A percentile compares a stretch with the other conserved stretches of the same genome.
phyloP scores from a whole-genome alignment of 2,888 invertebrate species.

The Allophyes oxyacanthae region DNA sequence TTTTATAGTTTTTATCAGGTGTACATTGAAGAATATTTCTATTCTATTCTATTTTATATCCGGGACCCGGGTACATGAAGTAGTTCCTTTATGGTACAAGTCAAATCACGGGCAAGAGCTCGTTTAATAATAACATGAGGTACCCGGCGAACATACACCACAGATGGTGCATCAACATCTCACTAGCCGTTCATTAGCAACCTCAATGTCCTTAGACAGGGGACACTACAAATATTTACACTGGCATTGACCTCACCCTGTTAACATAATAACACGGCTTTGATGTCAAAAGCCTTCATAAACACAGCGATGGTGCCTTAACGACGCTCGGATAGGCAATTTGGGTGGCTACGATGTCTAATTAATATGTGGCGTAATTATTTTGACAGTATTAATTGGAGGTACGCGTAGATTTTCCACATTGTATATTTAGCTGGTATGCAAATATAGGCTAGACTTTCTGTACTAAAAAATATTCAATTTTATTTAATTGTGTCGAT shows the following conservation, averaged over 20 bases:
- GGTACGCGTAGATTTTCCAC: constrained; percentile 5
- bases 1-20: too few relatives aligned
- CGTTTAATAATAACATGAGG: background rate
- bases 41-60: too few relatives aligned
- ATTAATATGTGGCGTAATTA: constrained; percentile 51
- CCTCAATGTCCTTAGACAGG: constrained; percentile 48
- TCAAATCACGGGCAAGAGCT: too few relatives aligned
- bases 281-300: constrained; percentile 52
- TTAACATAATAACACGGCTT: constrained; percentile 56
- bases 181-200: constrained; percentile 48
- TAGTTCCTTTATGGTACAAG: too few relatives aligned
- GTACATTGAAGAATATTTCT: too few relatives aligned
- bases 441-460: too few relatives aligned
- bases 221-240: constrained; percentile 50
- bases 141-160: constrained; percentile 19
- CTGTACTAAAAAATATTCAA: too few relatives aligned
- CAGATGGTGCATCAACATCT: constrained; percentile 30
- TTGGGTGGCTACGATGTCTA: constrained; percentile 36
- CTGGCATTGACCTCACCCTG: constrained; percentile 49
- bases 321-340: constrained; percentile 46
- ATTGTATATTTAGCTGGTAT: background rate
- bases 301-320: constrained; percentile 37
- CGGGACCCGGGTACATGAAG: too few relatives aligned
- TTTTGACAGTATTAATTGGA: constrained; percentile 39
- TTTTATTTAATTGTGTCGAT: too few relatives aligned